Percentiles rank a stretch among this genome's conserved stretches.
Conservation (phyloP, 2,888 invertebrate genomes). For the Lepidonotus clava region DNA sequence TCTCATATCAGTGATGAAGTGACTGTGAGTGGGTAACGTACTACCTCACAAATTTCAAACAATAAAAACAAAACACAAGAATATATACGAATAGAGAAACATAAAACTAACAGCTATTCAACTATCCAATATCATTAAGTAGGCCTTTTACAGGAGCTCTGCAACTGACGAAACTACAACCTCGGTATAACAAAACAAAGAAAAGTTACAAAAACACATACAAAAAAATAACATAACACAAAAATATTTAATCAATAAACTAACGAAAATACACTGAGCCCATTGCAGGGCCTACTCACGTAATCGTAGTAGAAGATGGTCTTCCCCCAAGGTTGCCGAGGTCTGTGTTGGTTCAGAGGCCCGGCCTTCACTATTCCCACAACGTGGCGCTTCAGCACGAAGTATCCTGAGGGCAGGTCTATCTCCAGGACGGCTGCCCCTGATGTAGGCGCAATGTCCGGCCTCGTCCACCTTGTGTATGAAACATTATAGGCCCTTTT, state of each 20-base stretch:
- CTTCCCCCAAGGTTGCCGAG: constrained; percentile 55
- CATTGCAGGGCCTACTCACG: constrained; percentile 55
- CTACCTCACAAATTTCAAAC: too few species aligned
- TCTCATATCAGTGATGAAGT: neutral
- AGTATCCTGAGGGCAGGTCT: constrained; percentile 61
- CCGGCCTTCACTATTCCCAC: neutral
- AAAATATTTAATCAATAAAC: too few species aligned
- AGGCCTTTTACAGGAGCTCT: neutral
- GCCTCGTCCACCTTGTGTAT: constrained; percentile 61
- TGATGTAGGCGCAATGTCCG: constrained; percentile 54
- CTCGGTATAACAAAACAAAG: neutral
- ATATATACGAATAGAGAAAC: too few species aligned
- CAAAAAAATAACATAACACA: neutral
- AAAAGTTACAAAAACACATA: neutral
- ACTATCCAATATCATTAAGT: neutral
- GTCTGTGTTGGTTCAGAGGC: neutral
- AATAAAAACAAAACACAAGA: too few species aligned
- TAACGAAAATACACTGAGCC: too few species aligned
- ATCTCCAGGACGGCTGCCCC: constrained; percentile 57
- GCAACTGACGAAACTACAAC: neutral
- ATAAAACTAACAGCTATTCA: neutral
- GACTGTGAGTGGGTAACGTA: neutral
- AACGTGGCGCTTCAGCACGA: constrained; percentile 55
- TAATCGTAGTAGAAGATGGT: constrained; percentile 59
- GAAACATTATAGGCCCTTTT: too few species aligned